Base-by-base conservation (phyloP, 64 coral and sea anemone genomes). In the Acropora yongei region DNA sequence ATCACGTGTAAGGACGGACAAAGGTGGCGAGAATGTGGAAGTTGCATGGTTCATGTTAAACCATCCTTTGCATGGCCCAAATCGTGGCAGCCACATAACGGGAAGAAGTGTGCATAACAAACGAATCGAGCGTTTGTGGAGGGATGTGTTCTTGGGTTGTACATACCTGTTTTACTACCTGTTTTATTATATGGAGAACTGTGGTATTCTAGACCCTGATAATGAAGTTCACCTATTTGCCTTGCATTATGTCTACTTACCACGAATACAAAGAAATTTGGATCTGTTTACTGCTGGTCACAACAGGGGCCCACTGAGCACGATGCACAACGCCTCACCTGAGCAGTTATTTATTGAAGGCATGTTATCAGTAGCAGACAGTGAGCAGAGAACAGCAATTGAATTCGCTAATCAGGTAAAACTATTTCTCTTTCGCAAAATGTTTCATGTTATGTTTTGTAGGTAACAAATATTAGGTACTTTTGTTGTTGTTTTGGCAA, bases 21-120 rank as follows among this genome's bases (percentile, higher is more conserved):
- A 74, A 63, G 86, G 86, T 40, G 74, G 86, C 6, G 86, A 88
- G 76, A 88, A 88, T 78, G 50, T 77, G 51, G 86, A 76, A 61
- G 86, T 88, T 12, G 18, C 68, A 58, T 42, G 72, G 51, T 88
- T 57, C 17, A 88, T 88, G 86, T 42, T 77, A 18, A 55, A 57
- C 47, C 86, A 88, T 76, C 86, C 83, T 68, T 47, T 58, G 58
- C 51, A 20, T 46, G 86, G 86, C 11, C 69, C 86, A 75, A 60
- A 74, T 65, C 71, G 86, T 61, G 86, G 86, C 16, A 77, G 72
- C 53, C 51, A 58, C 39, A 75, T 88, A 7, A 55, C 72, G 1
- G 74, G 86, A 20, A 88, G 74, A 88, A 88, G 86, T 88, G 86
- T 88, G 7, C 86, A 77, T 17, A 77, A 77, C 44, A 43, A 77